Percentiles rank a stretch among this genome's conserved stretches.
Evolutionary conservation across 2,888 invertebrate genomes (phyloP).

Genomic region (Dione vanillae): DNA sequence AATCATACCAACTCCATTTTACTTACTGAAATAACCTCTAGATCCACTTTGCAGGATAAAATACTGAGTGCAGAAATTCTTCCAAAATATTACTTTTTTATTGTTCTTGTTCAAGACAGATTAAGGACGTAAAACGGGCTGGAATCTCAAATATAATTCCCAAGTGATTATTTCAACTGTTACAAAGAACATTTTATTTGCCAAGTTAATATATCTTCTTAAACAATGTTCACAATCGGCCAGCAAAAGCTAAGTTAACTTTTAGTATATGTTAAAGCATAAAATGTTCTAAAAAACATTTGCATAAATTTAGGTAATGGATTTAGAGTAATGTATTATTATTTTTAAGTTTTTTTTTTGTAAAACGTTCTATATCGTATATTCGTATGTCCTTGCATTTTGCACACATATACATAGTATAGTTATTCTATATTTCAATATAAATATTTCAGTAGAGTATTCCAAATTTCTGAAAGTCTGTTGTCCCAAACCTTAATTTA

Average conservation of each 20-base stretch:
- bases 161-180: constrained; percentile 41
- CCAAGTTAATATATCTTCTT: constrained; percentile 38
- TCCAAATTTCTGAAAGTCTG: no score
- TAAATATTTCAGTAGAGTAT: no score
- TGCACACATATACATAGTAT: no score
- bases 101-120: constrained; percentile 43
- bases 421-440: no score
- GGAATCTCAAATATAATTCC: constrained; percentile 44
- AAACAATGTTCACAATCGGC: constrained; percentile 28
- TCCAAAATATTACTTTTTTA: constrained; percentile 43
- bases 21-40: constrained; percentile 43
- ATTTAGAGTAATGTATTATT: no score
- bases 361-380: no score
- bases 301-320: no score
- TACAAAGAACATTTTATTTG: constrained; percentile 38
- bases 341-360: no score
- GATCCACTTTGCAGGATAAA: constrained; percentile 42
- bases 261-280: neutral
- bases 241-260: neutral
- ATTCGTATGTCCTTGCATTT: no score
- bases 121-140: constrained; percentile 42
- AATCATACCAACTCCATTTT: constrained; percentile 47
- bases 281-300: neutral
- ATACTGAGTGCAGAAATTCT: constrained; percentile 36
- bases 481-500: no score